Evolutionary conservation across 2,113 vertebrate species (phyloP).

Genomic region (Arenaria interpres): DNA sequence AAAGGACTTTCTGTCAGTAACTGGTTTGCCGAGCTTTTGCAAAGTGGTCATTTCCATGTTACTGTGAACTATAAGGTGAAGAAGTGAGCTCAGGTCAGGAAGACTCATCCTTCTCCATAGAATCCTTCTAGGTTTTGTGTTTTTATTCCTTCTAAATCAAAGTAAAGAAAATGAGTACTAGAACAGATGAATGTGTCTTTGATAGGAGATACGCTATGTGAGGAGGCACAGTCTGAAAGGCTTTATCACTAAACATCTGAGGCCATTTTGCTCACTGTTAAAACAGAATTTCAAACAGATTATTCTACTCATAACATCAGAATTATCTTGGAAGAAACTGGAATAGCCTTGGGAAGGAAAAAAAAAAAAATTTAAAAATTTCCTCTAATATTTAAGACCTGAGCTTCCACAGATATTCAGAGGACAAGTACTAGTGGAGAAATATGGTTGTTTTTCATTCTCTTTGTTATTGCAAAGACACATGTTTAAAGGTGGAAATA

Average conservation of each 20-base stretch:
- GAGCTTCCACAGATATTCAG: background rate
- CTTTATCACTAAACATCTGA: background rate
- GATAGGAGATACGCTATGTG: rapidly evolving
- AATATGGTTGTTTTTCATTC: background rate
- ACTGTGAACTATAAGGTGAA: background rate
- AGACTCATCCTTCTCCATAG: background rate
- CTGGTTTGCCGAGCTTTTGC: background rate
- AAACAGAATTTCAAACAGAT: background rate
- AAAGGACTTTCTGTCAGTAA: background rate
- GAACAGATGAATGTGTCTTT: background rate
- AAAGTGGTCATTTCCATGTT: background rate
- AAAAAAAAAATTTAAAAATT: background rate
- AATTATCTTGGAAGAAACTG: background rate
- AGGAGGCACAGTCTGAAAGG: background rate
- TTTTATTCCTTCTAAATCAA: background rate
- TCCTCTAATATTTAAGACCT: background rate
- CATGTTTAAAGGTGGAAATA: slow-evolving; percentile 35
- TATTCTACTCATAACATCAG: background rate
- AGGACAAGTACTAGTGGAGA: background rate
- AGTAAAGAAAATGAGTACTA: background rate
- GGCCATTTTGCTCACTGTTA: background rate
- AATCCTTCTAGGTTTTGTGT: background rate
- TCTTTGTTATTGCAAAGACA: background rate
- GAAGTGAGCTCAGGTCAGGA: background rate
- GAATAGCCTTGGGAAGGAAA: background rate